Conservation (phyloP, 1,140 invertebrate genomes). For the Drosophila kepulauana region DNA sequence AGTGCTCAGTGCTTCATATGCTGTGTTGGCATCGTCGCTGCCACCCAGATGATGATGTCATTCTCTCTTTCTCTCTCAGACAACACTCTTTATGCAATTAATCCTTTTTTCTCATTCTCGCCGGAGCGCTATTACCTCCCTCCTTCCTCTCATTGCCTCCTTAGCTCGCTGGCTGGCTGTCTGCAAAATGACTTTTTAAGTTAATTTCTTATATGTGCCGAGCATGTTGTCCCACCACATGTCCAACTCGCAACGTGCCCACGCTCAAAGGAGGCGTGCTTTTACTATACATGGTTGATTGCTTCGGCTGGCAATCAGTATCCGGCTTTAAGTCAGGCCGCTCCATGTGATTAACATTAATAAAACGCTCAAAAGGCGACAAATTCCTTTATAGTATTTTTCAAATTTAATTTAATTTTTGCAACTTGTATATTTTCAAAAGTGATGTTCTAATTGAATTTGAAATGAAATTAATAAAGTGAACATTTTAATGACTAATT, state of each 20-base stretch:
- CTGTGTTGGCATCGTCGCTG: slow-evolving; percentile 42
- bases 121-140: slow-evolving; percentile 4
- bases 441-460: too few relatives aligned
- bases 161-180: slow-evolving; percentile 54
- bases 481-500: too few relatives aligned
- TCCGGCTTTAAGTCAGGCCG: slow-evolving; percentile 19
- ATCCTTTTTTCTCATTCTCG: slow-evolving; percentile 70
- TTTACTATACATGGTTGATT: slow-evolving; percentile 36
- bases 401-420: background rate
- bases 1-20: slow-evolving; percentile 46
- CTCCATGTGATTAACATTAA: slow-evolving; percentile 13
- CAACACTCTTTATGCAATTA: slow-evolving; percentile 67
- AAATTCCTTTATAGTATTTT: background rate
- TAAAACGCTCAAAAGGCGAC: background rate
- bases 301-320: slow-evolving; percentile 23
- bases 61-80: slow-evolving; percentile 26
- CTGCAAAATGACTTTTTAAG: slow-evolving; percentile 80
- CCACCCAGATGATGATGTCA: slow-evolving; percentile 34
- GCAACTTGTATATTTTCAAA: background rate
- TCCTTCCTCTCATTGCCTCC: slow-evolving; percentile 34
- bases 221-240: slow-evolving; percentile 63
- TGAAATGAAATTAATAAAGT: too few relatives aligned
- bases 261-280: background rate
- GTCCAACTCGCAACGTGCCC: slow-evolving; percentile 9
- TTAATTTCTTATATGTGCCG: slow-evolving; percentile 73